These are phyloP conservation scores for Acanthoscelides obtectus DNA, from an alignment of 2,888 invertebrate species.

Conservation along the genomic window DNA sequence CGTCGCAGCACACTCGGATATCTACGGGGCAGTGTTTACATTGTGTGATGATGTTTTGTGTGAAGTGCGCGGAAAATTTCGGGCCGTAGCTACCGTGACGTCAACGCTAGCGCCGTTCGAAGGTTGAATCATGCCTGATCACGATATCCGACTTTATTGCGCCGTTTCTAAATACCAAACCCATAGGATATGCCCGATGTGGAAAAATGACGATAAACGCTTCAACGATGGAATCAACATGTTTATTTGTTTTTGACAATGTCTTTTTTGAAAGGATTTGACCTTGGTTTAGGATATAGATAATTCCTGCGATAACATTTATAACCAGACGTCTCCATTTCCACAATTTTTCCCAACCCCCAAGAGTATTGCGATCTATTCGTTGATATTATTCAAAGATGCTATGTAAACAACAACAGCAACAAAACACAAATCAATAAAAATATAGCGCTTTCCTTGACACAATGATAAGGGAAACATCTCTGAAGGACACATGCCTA, in stretches of 20 bases:
- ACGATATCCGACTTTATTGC: slow-evolving; percentile 15
- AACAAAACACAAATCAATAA: no score
- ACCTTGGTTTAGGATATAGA: not conserved
- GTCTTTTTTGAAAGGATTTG: not conserved
- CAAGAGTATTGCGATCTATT: no score
- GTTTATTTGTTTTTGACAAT: not conserved
- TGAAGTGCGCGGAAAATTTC: slow-evolving; percentile 8
- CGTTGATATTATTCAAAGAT: no score
- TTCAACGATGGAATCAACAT: not conserved
- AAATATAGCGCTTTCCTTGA: no score
- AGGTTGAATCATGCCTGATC: not conserved
- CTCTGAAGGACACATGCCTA: no score
- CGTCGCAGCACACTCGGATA: not conserved
- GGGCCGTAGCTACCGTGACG: not conserved
- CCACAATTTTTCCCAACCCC: no score
- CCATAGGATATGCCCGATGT: not conserved
- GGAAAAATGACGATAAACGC: not conserved
- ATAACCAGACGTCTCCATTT: no score
- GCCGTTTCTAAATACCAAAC: slow-evolving; percentile 15
- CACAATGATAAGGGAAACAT: no score
- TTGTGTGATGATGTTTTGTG: slow-evolving; percentile 25
- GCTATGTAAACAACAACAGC: no score
- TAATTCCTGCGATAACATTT: no score
- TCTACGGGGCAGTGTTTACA: slow-evolving; percentile 34
- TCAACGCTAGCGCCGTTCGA: not conserved